A percentile compares a stretch with the other conserved stretches of the same genome.
Conservation (phyloP, 2,797 vertebrate genomes). For the Oreortyx pictus region DNA sequence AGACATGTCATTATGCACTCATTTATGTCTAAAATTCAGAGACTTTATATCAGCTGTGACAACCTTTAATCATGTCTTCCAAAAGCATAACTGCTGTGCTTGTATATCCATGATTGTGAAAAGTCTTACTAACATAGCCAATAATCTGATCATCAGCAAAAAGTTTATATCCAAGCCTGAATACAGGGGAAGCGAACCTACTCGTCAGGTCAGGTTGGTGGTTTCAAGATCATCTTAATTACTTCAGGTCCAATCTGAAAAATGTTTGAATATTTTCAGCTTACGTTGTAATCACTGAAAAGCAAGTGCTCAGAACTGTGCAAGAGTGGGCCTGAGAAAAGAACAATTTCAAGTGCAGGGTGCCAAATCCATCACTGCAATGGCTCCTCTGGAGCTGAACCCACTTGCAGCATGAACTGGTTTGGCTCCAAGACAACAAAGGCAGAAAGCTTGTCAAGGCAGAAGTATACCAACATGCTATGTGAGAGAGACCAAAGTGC, state of each 20-base stretch:
- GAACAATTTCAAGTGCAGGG: not conserved
- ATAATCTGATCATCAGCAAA: not conserved
- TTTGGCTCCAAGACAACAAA: slow-evolving; percentile 27
- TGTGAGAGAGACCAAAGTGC: slow-evolving; percentile 36
- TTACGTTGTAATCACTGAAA: not conserved
- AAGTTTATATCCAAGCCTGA: slow-evolving; percentile 4
- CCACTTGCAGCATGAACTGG: not conserved
- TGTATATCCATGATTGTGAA: not conserved
- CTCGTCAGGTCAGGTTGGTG: not conserved
- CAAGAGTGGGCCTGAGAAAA: slow-evolving; percentile 26
- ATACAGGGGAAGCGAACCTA: not conserved
- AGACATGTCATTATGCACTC: not conserved
- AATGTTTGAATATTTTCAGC: slow-evolving; percentile 23
- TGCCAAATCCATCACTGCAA: not conserved
- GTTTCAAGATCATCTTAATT: slow-evolving; percentile 18
- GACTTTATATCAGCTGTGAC: not conserved
- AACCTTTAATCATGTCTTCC: not conserved
- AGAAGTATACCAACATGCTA: not conserved
- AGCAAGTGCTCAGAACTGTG: slow-evolving; percentile 16
- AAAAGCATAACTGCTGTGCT: not conserved
- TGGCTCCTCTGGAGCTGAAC: slow-evolving; percentile 34
- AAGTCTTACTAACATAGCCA: not conserved
- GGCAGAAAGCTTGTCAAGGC: slow-evolving; percentile 32
- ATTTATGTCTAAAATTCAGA: not conserved
- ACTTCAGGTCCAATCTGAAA: not conserved